Evolutionary conservation across 2,797 vertebrate genomes (phyloP).

Genomic region (Pogonophryne albipinna): DNA sequence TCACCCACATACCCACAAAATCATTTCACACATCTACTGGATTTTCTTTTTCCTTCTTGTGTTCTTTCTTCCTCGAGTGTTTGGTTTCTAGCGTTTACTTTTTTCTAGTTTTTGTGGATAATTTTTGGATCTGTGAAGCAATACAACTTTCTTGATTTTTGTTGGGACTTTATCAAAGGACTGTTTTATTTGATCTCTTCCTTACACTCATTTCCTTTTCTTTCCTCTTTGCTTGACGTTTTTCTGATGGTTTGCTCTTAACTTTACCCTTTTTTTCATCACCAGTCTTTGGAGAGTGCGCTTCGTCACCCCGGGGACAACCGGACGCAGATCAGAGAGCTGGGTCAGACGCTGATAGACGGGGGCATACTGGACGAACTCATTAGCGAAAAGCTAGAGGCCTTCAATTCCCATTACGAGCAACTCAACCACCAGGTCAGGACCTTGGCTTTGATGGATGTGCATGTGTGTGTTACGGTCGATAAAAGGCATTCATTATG

Average conservation of each 20-base stretch:
- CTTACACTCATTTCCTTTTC: neutral
- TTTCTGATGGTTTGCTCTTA: neutral
- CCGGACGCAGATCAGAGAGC: slow-evolving; percentile 96
- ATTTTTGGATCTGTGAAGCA: slow-evolving; percentile 14
- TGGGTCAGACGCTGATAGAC: slow-evolving; percentile 97
- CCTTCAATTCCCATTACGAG: slow-evolving; percentile 93
- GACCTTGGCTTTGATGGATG: slow-evolving; percentile 21
- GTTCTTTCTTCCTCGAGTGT: neutral
- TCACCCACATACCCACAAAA: neutral
- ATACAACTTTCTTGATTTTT: slow-evolving; percentile 9
- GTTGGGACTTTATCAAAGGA: slow-evolving; percentile 4
- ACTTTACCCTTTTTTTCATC: slow-evolving; percentile 14
- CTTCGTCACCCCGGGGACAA: slow-evolving; percentile 97
- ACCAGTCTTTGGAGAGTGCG: slow-evolving; percentile 89
- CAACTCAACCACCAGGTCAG: slow-evolving; percentile 93
- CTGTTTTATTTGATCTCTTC: neutral
- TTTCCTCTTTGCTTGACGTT: slow-evolving; percentile 3
- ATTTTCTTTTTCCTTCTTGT: slow-evolving; percentile 12
- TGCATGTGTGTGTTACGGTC: neutral
- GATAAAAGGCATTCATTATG: neutral
- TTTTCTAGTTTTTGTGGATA: neutral
- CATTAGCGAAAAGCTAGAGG: slow-evolving; percentile 96
- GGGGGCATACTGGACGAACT: slow-evolving; percentile 98
- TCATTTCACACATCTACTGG: slow-evolving; percentile 18
- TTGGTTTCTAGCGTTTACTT: neutral